Evolutionary conservation across 2,888 invertebrate genomes (phyloP).

Genomic region (Portevinia maculata): DNA sequence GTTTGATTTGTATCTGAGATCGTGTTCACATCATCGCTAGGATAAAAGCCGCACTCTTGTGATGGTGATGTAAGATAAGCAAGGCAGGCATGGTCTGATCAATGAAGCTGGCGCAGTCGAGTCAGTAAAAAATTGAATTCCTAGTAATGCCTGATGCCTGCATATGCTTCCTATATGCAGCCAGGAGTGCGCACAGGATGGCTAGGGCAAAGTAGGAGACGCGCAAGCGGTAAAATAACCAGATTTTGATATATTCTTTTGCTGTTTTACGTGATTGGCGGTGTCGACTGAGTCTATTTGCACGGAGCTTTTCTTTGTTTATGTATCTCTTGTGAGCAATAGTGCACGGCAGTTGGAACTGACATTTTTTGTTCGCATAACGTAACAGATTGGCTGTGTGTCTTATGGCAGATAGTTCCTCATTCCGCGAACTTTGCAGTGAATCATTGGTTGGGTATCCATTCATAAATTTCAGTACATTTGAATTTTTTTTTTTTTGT

Average conservation of each 20-base stretch:
- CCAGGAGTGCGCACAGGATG: slow-evolving; percentile 32
- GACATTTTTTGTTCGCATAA: slow-evolving; percentile 46
- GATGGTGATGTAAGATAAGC: slow-evolving; percentile 74
- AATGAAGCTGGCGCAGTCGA: slow-evolving; percentile 25
- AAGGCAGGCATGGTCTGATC: slow-evolving; percentile 52
- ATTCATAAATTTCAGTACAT: slow-evolving; percentile 62
- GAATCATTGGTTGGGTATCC: slow-evolving; percentile 56
- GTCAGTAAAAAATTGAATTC: slow-evolving; percentile 62
- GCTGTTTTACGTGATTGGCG: slow-evolving; percentile 69
- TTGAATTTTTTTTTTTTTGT: neutral
- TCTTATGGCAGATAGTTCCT: slow-evolving; percentile 61
- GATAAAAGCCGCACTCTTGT: slow-evolving; percentile 68
- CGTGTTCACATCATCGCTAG: slow-evolving; percentile 74
- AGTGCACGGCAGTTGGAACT: slow-evolving; percentile 23
- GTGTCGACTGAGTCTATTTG: slow-evolving; percentile 71
- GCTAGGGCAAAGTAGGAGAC: slow-evolving; percentile 6
- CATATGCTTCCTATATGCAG: slow-evolving; percentile 61
- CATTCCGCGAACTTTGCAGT: slow-evolving; percentile 60
- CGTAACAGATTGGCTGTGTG: slow-evolving; percentile 63
- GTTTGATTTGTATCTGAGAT: slow-evolving; percentile 72
- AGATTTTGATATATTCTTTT: slow-evolving; percentile 73
- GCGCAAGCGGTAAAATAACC: slow-evolving; percentile 53
- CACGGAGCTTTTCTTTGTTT: slow-evolving; percentile 66
- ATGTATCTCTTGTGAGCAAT: slow-evolving; percentile 70
- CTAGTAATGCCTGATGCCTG: slow-evolving; percentile 44